These are phyloP conservation scores for Anomalospiza imberbis DNA, from an alignment of 2,797 vertebrate species.

Conservation along the genomic window DNA sequence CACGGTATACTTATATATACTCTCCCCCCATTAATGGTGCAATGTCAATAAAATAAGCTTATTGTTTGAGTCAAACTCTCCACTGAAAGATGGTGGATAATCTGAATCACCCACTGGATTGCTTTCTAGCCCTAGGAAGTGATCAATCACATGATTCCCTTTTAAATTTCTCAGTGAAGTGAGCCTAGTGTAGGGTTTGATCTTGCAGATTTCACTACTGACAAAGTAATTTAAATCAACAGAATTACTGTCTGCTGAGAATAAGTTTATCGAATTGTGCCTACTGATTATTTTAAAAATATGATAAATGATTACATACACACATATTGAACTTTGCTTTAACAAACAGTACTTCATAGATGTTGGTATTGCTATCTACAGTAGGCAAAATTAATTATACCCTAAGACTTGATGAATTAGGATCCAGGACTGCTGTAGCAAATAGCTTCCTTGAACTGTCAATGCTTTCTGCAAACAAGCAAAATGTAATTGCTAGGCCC, in stretches of 20 bases:
- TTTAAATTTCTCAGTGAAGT: not conserved
- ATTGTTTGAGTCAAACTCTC: not conserved
- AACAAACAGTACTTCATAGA: not conserved
- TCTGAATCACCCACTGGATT: not conserved
- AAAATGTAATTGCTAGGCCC: not conserved
- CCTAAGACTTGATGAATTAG: not conserved
- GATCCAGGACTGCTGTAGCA: not conserved
- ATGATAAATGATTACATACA: not conserved
- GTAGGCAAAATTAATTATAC: not conserved
- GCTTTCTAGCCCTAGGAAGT: not conserved
- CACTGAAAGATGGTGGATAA: not conserved
- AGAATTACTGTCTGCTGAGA: not conserved
- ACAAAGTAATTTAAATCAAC: not conserved
- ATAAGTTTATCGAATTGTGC: not conserved
- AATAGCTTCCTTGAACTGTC: not conserved
- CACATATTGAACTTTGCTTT: not conserved
- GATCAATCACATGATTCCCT: not conserved
- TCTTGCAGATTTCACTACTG: not conserved
- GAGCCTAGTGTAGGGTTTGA: not conserved
- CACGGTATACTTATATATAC: not conserved
- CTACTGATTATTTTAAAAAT: not conserved
- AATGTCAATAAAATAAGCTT: not conserved
- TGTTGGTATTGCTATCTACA: not conserved
- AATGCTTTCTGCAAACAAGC: not conserved
- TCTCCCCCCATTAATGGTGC: not conserved